phyloP scores from a whole-genome alignment of 2,888 invertebrate species.

The Blera fallax region DNA sequence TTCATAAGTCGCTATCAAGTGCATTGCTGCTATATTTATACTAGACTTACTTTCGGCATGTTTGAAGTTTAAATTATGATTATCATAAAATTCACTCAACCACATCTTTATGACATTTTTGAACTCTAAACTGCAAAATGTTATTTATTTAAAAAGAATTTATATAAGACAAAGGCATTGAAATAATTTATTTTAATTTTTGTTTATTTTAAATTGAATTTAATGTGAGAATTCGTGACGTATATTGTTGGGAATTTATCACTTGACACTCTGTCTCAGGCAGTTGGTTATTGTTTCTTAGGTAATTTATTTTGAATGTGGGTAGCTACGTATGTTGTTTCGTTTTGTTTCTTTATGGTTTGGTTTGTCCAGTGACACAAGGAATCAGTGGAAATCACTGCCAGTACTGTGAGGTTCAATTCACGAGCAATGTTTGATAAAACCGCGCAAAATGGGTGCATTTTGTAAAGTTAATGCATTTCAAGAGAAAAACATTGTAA shows the following conservation, averaged over 20 bases:
- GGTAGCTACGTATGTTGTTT: too few relatives aligned
- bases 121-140: background rate
- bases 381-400: too few relatives aligned
- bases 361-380: too few relatives aligned
- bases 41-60: background rate
- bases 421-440: too few relatives aligned
- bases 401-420: too few relatives aligned
- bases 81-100: background rate
- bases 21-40: background rate
- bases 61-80: background rate
- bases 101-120: background rate
- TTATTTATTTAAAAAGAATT: background rate
- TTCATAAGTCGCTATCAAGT: conserved; percentile 34
- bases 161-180: background rate
- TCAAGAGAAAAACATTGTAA: too few relatives aligned
- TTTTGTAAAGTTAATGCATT: too few relatives aligned
- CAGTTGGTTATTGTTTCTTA: background rate
- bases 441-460: too few relatives aligned
- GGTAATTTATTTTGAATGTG: background rate
- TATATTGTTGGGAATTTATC: background rate
- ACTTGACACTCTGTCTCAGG: background rate
- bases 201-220: background rate
- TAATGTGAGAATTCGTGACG: background rate
- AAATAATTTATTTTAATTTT: background rate
- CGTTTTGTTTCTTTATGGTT: too few relatives aligned